A percentile compares a stretch with the other conserved stretches of the same genome.
Conservation (phyloP, 1,140 invertebrate genomes). For the Diorhabda carinulata region DNA sequence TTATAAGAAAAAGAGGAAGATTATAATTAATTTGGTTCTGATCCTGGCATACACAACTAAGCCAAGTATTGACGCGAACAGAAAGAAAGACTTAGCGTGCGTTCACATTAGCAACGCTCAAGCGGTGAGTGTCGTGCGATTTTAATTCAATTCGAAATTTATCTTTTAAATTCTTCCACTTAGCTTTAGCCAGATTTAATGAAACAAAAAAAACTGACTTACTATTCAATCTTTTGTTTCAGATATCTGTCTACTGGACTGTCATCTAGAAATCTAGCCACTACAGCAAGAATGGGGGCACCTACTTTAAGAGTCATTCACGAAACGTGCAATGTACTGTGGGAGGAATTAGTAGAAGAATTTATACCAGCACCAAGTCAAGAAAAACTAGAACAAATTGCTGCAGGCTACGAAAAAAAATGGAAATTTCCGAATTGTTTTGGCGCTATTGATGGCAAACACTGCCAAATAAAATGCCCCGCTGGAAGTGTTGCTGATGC, state of each 20-base stretch:
- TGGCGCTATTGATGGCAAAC: neutral
- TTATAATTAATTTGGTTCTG: too few relatives aligned
- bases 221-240: conserved; percentile 6
- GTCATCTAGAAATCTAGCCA: conserved; percentile 16
- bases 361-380: neutral
- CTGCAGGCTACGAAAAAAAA: neutral
- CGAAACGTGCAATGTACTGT: too few relatives aligned
- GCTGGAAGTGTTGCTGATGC: too few relatives aligned
- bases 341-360: neutral
- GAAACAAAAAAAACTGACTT: conserved; percentile 3
- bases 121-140: too few relatives aligned
- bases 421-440: neutral
- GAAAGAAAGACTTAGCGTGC: too few relatives aligned
- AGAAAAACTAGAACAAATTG: neutral
- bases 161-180: neutral
- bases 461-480: neutral
- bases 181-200: neutral
- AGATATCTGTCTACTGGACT: conserved; percentile 22
- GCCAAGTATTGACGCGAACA: too few relatives aligned
- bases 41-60: too few relatives aligned
- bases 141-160: too few relatives aligned
- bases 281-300: conserved; percentile 11
- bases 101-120: too few relatives aligned
- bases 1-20: too few relatives aligned
- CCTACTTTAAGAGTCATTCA: conserved; percentile 5